Conservation (phyloP, 2,113 vertebrate genomes). For the Protobothrops mucrosquamatus region DNA sequence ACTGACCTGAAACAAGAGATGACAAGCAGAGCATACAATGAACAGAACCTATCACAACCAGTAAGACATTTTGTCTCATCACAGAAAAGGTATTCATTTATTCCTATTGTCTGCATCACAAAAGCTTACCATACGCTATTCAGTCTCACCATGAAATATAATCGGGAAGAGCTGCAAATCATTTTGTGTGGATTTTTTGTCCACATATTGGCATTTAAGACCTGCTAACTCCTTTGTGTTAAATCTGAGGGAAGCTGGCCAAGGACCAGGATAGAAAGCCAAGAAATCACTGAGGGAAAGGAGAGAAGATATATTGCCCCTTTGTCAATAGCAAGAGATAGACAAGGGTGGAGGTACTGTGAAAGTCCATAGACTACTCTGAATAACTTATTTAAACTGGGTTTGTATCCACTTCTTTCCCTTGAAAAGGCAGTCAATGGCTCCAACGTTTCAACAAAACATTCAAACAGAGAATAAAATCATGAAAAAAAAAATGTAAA, state of each 20-base stretch:
- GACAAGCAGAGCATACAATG: not conserved
- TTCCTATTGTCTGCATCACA: not conserved
- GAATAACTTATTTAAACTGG: not conserved
- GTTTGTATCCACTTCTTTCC: too few relatives aligned
- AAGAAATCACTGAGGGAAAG: not conserved
- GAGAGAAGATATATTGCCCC: not conserved
- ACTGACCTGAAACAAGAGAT: not conserved
- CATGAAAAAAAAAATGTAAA: too few relatives aligned
- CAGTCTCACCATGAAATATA: not conserved
- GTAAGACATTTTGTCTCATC: not conserved
- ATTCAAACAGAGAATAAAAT: too few relatives aligned
- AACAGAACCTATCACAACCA: conserved; percentile 4
- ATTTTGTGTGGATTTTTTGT: not conserved
- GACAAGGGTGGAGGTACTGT: not conserved
- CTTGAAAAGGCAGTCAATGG: too few relatives aligned
- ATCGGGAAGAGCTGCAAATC: not conserved
- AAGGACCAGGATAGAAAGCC: not conserved
- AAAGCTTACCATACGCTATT: not conserved
- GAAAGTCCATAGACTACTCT: not conserved
- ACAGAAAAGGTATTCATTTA: not conserved
- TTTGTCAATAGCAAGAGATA: not conserved
- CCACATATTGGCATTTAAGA: not conserved
- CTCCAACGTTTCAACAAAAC: too few relatives aligned
- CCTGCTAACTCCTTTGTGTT: not conserved
- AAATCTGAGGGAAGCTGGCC: not conserved